Evolutionary conservation across 2,888 invertebrate species (phyloP), one percentile per base, ranked within the genome.

Genomic region (Euclidia mi): DNA sequence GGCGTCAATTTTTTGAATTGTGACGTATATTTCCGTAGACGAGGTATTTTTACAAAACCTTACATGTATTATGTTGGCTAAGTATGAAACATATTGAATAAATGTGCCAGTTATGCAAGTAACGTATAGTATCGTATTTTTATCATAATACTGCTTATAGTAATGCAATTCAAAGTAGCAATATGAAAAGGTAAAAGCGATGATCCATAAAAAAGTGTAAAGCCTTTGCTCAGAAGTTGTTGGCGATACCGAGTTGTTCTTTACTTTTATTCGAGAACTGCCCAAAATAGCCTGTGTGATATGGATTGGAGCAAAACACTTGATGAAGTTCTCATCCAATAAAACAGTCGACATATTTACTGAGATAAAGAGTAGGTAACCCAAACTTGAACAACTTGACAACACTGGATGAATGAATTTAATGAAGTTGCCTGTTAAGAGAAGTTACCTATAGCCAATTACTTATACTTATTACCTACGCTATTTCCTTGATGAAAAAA

Each of bases 1-100:
- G 37, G 59, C 51, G 51, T 84, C 78, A 7, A 84, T 56, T 63
- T 73, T 80, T 58, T 84, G 78, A 4, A 76, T 38, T 48, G 58
- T 55, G 2, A 61, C 35, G 53, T 71, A 80, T 15, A 82, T 47
- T 29, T 62, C 53, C 0, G 70, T 29, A 38, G 73, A 76, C 2
- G 55, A 57, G 9, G 64, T 31, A 28, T 52, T 53, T 4, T 64
- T 62, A 15, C 47, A 64, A 51, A 78, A 80, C 56, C 71, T 71
- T 2, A 66, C 60, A 28, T 75, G 43, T 0, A 76, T 44, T 3
- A 76, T 52, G 40, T 68, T 72, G 1, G 50, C 10, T 11, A 79
- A 14, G 45, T 67, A 82, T 0, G 71, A 67, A 2, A 65, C 1
- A 38, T 67, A 72, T 42, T 73, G 70, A 2, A 73, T 47, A 0